These are phyloP conservation scores for Drosophila pseudoananassae DNA, from an alignment of 1,140 invertebrate genomes.

Conservation along the genomic window DNA sequence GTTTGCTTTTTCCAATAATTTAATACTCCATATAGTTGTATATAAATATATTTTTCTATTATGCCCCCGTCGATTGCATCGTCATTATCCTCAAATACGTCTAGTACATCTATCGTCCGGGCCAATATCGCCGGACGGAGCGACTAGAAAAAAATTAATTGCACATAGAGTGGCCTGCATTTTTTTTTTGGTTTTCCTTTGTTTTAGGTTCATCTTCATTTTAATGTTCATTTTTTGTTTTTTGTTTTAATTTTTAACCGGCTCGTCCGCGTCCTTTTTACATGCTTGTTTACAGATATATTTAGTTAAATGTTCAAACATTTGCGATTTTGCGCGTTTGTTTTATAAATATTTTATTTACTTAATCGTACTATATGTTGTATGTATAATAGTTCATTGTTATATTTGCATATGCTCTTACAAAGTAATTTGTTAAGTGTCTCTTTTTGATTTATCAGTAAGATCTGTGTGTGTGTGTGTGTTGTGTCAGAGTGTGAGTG, in stretches of 20 bases:
- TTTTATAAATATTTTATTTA: slow-evolving; percentile 82
- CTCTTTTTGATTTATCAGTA: slow-evolving; percentile 78
- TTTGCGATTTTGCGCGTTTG: slow-evolving; percentile 53
- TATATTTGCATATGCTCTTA: slow-evolving; percentile 79
- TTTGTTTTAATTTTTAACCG: slow-evolving; percentile 15
- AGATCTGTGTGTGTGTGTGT: slow-evolving; percentile 38
- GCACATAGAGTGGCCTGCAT: slow-evolving; percentile 77
- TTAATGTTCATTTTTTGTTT: slow-evolving; percentile 16
- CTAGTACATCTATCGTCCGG: slow-evolving; percentile 47
- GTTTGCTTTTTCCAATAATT: slow-evolving; percentile 75
- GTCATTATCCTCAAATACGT: slow-evolving; percentile 45
- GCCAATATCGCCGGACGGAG: slow-evolving; percentile 39
- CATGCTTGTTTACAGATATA: slow-evolving; percentile 50
- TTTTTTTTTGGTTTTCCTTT: slow-evolving; percentile 12
- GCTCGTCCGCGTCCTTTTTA: slow-evolving; percentile 48
- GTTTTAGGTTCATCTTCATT: slow-evolving; percentile 1
- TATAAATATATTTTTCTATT: slow-evolving; percentile 84
- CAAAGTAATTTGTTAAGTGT: slow-evolving; percentile 79
- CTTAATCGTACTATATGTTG: slow-evolving; percentile 76
- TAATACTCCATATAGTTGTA: slow-evolving; percentile 78
- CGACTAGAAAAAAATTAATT: slow-evolving; percentile 79
- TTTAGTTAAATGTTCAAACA: slow-evolving; percentile 65
- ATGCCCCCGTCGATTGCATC: slow-evolving; percentile 61
- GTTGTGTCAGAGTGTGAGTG: slow-evolving; percentile 10
- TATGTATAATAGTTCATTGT: slow-evolving; percentile 83